These are phyloP conservation scores for Anodontia alba DNA, from an alignment of 2,888 invertebrate genomes.

Conservation along the genomic window DNA sequence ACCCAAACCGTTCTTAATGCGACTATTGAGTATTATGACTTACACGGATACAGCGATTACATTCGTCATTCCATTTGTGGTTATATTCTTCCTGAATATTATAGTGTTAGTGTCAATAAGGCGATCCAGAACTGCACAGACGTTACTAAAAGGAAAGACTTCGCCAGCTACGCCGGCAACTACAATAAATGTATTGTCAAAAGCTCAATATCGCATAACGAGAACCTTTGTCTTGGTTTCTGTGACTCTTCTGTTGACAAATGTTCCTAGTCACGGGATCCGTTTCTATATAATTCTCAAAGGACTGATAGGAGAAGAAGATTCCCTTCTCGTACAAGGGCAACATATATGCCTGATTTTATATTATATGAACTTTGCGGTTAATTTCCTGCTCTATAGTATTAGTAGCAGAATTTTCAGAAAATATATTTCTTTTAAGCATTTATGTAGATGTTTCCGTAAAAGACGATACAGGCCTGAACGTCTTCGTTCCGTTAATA, in stretches of 20 bases:
- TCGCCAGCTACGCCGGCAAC: not conserved
- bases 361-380: slow-evolving; percentile 72
- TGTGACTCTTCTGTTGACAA: slow-evolving; percentile 73
- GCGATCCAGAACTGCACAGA: slow-evolving; percentile 34
- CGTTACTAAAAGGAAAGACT: too few species aligned
- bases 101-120: slow-evolving; percentile 48
- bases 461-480: slow-evolving; percentile 8
- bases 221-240: slow-evolving; percentile 77
- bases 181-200: slow-evolving; percentile 54
- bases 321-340: slow-evolving; percentile 35
- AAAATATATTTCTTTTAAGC: slow-evolving; percentile 38
- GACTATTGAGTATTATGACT: slow-evolving; percentile 65
- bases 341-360: slow-evolving; percentile 73
- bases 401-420: slow-evolving; percentile 71
- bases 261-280: slow-evolving; percentile 79
- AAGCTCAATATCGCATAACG: slow-evolving; percentile 70
- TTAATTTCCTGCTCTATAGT: slow-evolving; percentile 73
- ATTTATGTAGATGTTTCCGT: slow-evolving; percentile 32
- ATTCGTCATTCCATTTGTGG: slow-evolving; percentile 71
- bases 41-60: slow-evolving; percentile 72
- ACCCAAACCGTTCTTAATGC: slow-evolving; percentile 54
- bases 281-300: slow-evolving; percentile 69
- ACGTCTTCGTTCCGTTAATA: too few species aligned
- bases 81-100: slow-evolving; percentile 70
- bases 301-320: slow-evolving; percentile 41